phyloP scores from a whole-genome alignment of 2,113 vertebrate genomes.

The Tragelaphus scriptus region DNA sequence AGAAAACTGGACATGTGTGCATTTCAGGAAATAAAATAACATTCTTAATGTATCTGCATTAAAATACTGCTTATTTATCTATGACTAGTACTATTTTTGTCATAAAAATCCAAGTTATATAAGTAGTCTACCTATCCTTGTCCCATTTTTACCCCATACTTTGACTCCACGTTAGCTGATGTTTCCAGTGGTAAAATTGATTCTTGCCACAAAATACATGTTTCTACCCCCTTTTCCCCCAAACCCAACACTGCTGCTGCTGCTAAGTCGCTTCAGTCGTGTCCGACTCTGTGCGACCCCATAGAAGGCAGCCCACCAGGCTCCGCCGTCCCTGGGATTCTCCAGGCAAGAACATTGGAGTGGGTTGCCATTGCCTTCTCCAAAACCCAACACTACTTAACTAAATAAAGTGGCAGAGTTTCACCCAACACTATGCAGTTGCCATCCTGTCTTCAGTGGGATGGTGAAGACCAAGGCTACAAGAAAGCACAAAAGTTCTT shows the following conservation, averaged over 20 bases:
- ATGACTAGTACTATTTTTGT: not conserved
- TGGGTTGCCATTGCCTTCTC: too few relatives aligned
- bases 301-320: too few relatives aligned
- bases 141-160: not conserved
- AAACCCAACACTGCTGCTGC: not conserved
- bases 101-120: not conserved
- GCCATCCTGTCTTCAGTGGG: not conserved
- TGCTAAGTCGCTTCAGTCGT: too few relatives aligned
- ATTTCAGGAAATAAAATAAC: conserved; percentile 50
- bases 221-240: not conserved
- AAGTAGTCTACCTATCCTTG: not conserved
- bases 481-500: not conserved
- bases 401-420: not conserved
- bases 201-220: not conserved
- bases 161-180: not conserved
- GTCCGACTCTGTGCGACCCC: too few relatives aligned
- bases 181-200: not conserved
- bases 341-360: too few relatives aligned
- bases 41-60: not conserved
- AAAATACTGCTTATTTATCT: not conserved
- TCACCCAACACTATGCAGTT: not conserved
- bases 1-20: not conserved
- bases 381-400: not conserved
- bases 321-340: too few relatives aligned
- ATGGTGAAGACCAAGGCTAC: not conserved